A percentile compares a stretch with the other conserved stretches of the same genome.
Conservation (phyloP, 2,888 invertebrate species). For the Drosophila sordidula region DNA sequence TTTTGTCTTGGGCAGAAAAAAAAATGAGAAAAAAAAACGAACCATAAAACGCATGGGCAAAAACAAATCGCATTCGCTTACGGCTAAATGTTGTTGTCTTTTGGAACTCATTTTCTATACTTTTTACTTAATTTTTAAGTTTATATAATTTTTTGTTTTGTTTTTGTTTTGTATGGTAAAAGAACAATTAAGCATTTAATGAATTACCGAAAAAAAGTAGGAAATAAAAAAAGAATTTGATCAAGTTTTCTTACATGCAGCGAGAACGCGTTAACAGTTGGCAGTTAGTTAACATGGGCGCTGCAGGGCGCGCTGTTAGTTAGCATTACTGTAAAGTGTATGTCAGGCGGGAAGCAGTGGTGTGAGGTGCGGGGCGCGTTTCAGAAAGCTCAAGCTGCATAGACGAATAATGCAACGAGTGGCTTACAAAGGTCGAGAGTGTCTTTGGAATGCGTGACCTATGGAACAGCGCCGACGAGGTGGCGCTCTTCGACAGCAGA, state of each 20-base stretch:
- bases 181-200: slow-evolving; percentile 36
- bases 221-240: slow-evolving; percentile 4
- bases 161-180: slow-evolving; percentile 43
- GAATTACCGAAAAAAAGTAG: slow-evolving; percentile 2
- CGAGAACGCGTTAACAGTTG: slow-evolving; percentile 24
- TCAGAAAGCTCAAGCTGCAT: slow-evolving; percentile 45
- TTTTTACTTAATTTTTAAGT: slow-evolving; percentile 2
- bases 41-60: slow-evolving; percentile 48
- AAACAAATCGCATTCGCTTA: slow-evolving; percentile 51
- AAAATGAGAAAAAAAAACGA: slow-evolving; percentile 27
- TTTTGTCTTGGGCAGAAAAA: slow-evolving; percentile 40
- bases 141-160: slow-evolving; percentile 2
- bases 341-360: slow-evolving; percentile 7
- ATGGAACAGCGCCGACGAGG: slow-evolving; percentile 86
- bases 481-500: slow-evolving; percentile 83
- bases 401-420: slow-evolving; percentile 31
- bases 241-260: slow-evolving; percentile 58
- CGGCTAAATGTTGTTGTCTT: slow-evolving; percentile 30
- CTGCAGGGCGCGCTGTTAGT: slow-evolving; percentile 53
- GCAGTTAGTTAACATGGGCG: slow-evolving; percentile 62
- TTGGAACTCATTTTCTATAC: slow-evolving; percentile 23
- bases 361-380: slow-evolving; percentile 20
- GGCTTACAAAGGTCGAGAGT: slow-evolving; percentile 85
- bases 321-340: slow-evolving; percentile 47
- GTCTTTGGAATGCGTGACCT: slow-evolving; percentile 86